These are phyloP conservation scores for Upupa epops DNA, from an alignment of 2,113 vertebrate species.

Conservation along the genomic window DNA sequence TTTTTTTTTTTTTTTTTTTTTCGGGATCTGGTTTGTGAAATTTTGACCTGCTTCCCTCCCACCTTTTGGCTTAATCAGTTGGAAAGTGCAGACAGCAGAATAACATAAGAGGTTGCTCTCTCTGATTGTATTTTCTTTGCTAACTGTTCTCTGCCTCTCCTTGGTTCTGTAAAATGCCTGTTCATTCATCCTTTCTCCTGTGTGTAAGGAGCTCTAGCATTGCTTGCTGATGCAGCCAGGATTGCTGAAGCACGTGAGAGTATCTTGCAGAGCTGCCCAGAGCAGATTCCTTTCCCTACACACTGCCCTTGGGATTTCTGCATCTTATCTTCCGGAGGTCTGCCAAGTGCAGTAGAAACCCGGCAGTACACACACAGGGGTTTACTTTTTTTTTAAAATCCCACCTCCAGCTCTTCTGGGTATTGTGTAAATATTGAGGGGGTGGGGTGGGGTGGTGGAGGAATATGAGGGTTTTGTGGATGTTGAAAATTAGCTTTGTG, in stretches of 20 bases:
- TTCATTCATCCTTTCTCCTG: background rate
- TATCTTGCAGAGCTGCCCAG: background rate
- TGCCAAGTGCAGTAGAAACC: background rate
- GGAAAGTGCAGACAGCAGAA: background rate
- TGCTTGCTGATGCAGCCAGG: accelerated
- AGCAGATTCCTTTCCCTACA: background rate
- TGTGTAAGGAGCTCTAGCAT: background rate
- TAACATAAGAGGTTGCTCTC: background rate
- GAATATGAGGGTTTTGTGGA: background rate
- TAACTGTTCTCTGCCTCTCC: background rate
- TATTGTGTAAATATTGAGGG: background rate
- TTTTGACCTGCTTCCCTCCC: background rate
- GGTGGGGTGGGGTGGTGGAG: too few species aligned
- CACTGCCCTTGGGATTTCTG: background rate
- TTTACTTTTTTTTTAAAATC: accelerated
- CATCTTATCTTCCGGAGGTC: background rate
- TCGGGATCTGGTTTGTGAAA: background rate
- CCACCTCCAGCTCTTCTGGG: background rate
- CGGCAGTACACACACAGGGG: background rate
- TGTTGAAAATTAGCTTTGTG: background rate
- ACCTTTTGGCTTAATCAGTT: background rate
- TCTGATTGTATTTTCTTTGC: background rate
- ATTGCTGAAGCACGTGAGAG: background rate
- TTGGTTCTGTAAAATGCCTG: background rate
- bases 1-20: background rate